Conservation (phyloP, 2,888 invertebrate genomes). For the Prosopocoilus inquinatus region DNA sequence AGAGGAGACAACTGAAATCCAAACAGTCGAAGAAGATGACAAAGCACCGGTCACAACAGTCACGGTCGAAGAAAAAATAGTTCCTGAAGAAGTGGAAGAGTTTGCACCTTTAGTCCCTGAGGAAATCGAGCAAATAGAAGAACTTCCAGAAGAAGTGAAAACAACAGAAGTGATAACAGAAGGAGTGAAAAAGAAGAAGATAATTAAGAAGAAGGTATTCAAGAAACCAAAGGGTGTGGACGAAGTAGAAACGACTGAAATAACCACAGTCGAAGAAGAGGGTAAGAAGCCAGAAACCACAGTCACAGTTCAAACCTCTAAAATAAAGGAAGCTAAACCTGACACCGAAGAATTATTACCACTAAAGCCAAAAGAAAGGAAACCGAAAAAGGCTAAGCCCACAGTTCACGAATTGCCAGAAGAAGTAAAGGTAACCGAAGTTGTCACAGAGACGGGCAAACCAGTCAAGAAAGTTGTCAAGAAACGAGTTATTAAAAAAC, state of each 20-base stretch:
- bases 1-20: constrained; percentile 41
- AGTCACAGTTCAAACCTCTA: constrained; percentile 27
- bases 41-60: constrained; percentile 46
- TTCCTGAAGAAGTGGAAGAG: constrained; percentile 21
- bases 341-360: constrained; percentile 30
- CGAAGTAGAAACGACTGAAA: constrained; percentile 39
- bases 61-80: constrained; percentile 24
- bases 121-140: constrained; percentile 22
- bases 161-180: constrained; percentile 27
- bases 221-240: constrained; percentile 30
- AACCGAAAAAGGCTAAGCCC: constrained; percentile 20
- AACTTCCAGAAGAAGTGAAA: constrained; percentile 20
- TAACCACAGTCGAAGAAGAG: constrained; percentile 28
- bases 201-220: constrained; percentile 22
- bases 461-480: constrained; percentile 33
- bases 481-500: constrained; percentile 36
- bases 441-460: constrained; percentile 37
- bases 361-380: constrained; percentile 26
- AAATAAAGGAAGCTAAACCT: constrained; percentile 15
- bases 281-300: constrained; percentile 25
- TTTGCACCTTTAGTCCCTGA: constrained; percentile 31
- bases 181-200: constrained; percentile 36
- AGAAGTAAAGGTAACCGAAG: constrained; percentile 38
- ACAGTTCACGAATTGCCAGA: constrained; percentile 30
- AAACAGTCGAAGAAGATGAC: constrained; percentile 36